Percentiles rank a stretch among this genome's conserved stretches.
phyloP scores from a whole-genome alignment of 1,140 invertebrate species.

The Bathynomus jamesi region DNA sequence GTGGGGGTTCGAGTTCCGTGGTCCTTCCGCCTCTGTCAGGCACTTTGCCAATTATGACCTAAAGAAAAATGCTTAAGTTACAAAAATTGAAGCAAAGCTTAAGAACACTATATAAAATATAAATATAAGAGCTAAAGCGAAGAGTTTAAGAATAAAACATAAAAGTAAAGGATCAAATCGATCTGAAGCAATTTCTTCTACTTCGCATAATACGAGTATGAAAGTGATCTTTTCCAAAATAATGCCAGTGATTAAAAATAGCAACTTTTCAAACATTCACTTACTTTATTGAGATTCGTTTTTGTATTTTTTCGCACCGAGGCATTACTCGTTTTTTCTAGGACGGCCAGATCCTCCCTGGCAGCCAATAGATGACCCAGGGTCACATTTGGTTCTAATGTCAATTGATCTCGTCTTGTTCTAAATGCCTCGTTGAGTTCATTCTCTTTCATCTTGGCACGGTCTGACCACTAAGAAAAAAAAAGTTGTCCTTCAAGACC shows the following conservation, averaged over 20 bases:
- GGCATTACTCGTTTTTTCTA: conserved; percentile 80
- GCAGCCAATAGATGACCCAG: conserved; percentile 70
- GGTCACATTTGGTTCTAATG: conserved; percentile 53
- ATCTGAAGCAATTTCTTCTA: neutral
- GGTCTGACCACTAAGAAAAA: conserved; percentile 88
- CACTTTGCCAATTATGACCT: conserved; percentile 54
- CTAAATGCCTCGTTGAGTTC: conserved; percentile 63
- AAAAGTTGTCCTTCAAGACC: neutral
- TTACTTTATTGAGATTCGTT: conserved; percentile 58
- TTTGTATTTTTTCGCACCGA: conserved; percentile 68
- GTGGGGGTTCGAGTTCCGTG: conserved; percentile 77
- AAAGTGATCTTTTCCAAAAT: neutral
- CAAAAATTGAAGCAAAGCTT: neutral
- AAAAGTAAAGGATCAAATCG: neutral
- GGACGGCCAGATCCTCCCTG: conserved; percentile 66
- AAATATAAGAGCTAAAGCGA: neutral
- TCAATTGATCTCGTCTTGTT: conserved; percentile 56
- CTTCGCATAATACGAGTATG: neutral
- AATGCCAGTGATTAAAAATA: neutral
- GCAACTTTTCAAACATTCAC: neutral
- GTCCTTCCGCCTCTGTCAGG: conserved; percentile 77
- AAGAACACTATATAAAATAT: neutral
- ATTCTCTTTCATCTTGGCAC: conserved; percentile 61
- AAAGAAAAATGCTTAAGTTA: conserved; percentile 39
- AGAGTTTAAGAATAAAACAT: neutral